These are phyloP conservation scores for Deilephila elpenor DNA, from an alignment of 2,888 invertebrate species.

Conservation along the genomic window DNA sequence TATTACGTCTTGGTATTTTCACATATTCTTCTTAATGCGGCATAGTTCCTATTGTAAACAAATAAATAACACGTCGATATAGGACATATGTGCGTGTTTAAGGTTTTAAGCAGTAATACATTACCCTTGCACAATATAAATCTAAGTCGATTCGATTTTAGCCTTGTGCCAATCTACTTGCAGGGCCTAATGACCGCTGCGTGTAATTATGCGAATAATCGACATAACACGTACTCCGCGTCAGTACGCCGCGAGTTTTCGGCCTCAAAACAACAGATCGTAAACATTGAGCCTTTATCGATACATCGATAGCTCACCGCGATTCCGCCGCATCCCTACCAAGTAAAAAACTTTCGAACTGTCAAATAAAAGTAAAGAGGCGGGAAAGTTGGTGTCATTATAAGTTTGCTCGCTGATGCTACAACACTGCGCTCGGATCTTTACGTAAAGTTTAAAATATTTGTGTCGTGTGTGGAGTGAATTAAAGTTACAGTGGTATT, in stretches of 20 bases:
- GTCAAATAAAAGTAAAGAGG: conserved; percentile 56
- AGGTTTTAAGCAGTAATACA: too few species aligned
- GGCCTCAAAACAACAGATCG: not conserved
- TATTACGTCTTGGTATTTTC: too few species aligned
- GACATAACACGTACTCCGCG: not conserved
- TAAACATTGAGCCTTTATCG: not conserved
- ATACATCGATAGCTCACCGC: conserved; percentile 14
- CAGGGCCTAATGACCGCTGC: not conserved
- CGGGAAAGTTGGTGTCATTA: conserved; percentile 43
- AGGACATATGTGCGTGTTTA: too few species aligned
- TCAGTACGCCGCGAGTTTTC: not conserved
- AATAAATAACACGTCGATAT: too few species aligned
- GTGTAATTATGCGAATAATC: not conserved
- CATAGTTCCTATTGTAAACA: too few species aligned
- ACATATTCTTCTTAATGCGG: too few species aligned
- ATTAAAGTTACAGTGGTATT: not conserved
- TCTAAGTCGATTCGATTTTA: not conserved
- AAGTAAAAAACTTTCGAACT: conserved; percentile 38
- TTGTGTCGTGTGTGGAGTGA: conserved; percentile 25
- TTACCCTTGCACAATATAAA: not conserved
- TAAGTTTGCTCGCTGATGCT: conserved; percentile 17
- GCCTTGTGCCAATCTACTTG: conserved; percentile 3
- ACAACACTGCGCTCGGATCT: conserved; percentile 28
- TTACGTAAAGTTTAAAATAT: conserved; percentile 26
- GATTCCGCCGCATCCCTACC: conserved; percentile 27